These are phyloP conservation scores for Notolepis coatsorum DNA, from an alignment of 2,797 vertebrate genomes.

Conservation along the genomic window DNA sequence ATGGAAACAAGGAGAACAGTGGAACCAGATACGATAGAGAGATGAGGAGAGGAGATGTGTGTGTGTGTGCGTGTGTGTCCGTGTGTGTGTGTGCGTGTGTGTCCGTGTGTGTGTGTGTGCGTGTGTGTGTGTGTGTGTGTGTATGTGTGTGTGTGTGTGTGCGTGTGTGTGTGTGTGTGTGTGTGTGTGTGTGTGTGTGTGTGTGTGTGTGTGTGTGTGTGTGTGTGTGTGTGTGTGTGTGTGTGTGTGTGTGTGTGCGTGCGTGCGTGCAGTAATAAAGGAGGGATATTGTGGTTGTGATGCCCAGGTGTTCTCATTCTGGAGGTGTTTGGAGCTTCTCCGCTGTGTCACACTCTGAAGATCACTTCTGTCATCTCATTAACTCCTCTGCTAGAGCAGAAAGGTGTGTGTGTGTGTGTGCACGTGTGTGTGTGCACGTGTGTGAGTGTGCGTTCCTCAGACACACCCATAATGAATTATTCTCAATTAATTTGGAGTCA, in stretches of 20 bases:
- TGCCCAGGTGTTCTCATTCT: conserved; percentile 13
- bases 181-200: background rate
- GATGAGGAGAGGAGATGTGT: conserved; percentile 1
- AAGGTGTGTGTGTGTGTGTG: background rate
- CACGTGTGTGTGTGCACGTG: background rate
- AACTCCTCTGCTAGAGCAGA: conserved; percentile 27
- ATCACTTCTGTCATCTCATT: conserved; percentile 56
- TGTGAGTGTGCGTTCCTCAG: background rate
- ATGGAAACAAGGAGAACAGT: background rate
- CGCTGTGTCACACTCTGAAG: conserved; percentile 20
- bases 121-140: background rate
- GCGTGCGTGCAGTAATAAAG: conserved; percentile 1
- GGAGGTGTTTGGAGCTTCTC: conserved; percentile 15
- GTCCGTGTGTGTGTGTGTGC: background rate
- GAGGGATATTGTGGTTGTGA: conserved; percentile 37
- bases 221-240: background rate
- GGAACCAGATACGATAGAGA: conserved; percentile 1
- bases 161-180: background rate
- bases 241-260: background rate
- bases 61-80: background rate
- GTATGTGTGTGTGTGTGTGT: no score
- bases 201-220: background rate
- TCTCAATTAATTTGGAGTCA: background rate
- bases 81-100: background rate
- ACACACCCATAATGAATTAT: background rate